Conservation (phyloP, 1,140 invertebrate species). For the Ceratosolen solmsi region DNA sequence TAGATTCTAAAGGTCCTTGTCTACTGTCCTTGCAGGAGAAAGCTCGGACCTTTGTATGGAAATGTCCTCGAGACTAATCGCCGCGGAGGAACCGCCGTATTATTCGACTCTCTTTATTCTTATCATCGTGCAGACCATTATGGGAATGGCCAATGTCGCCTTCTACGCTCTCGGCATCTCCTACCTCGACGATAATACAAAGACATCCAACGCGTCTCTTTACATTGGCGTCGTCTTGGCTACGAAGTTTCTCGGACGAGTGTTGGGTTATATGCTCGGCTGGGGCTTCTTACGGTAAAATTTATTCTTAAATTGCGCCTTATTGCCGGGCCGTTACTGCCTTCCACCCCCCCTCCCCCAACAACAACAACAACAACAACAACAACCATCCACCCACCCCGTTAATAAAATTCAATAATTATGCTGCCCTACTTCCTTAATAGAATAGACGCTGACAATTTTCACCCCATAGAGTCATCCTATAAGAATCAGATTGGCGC, state of each 20-base stretch:
- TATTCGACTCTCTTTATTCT: slow-evolving; percentile 72
- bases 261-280: slow-evolving; percentile 69
- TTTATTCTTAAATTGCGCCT: slow-evolving; percentile 21
- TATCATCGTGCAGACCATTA: slow-evolving; percentile 76
- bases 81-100: slow-evolving; percentile 57
- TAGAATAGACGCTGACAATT: slow-evolving; percentile 66
- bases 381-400: no score
- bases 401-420: no score
- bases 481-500: slow-evolving; percentile 68
- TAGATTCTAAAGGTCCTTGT: background rate
- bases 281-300: slow-evolving; percentile 70
- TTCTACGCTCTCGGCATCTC: slow-evolving; percentile 79
- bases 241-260: slow-evolving; percentile 65
- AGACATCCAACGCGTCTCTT: slow-evolving; percentile 74
- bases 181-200: slow-evolving; percentile 81
- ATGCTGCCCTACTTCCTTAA: slow-evolving; percentile 37
- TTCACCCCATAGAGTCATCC: slow-evolving; percentile 57
- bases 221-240: slow-evolving; percentile 70
- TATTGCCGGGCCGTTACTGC: no score
- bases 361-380: no score
- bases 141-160: slow-evolving; percentile 76
- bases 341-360: no score
- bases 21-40: slow-evolving; percentile 61
- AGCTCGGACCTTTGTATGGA: slow-evolving; percentile 65
- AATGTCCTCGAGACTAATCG: slow-evolving; percentile 58